These are phyloP conservation scores for Crioceris asparagi DNA, from an alignment of 2,888 invertebrate species.

Conservation along the genomic window DNA sequence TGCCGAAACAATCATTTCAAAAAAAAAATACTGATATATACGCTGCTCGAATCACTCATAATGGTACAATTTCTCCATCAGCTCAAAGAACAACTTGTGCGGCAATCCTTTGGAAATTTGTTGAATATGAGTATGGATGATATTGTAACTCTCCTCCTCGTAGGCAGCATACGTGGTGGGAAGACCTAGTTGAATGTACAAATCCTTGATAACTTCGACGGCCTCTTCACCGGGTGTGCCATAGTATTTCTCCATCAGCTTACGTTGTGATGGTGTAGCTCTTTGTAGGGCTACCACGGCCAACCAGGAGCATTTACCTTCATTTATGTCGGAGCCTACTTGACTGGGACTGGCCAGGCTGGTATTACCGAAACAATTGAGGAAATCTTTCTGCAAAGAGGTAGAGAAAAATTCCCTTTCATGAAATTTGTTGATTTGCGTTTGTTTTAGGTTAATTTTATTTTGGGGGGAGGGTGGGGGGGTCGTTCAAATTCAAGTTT, in stretches of 20 bases:
- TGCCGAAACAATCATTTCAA: too few relatives aligned
- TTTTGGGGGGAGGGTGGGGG: too few relatives aligned
- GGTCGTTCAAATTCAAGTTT: too few relatives aligned
- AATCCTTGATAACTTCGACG: constrained; percentile 56
- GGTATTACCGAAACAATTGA: constrained; percentile 85
- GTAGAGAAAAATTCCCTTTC: too few relatives aligned
- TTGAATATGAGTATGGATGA: constrained; percentile 72
- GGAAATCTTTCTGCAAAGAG: constrained; percentile 63
- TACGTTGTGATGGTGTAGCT: constrained; percentile 57
- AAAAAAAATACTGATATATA: neutral
- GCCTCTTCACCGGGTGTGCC: constrained; percentile 56
- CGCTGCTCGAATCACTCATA: neutral
- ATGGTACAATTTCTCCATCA: constrained; percentile 70
- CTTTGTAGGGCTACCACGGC: constrained; percentile 79
- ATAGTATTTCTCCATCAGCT: constrained; percentile 67
- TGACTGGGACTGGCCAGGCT: constrained; percentile 86
- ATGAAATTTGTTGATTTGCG: too few relatives aligned
- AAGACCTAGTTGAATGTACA: constrained; percentile 68
- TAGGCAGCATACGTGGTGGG: constrained; percentile 67
- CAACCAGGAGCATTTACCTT: constrained; percentile 95
- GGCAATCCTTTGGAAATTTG: constrained; percentile 73
- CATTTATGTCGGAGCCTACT: constrained; percentile 82
- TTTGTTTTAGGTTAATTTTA: too few relatives aligned
- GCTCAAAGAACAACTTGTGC: constrained; percentile 70
- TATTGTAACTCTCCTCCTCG: constrained; percentile 73